Evolutionary conservation across 2,113 vertebrate species (phyloP), one percentile per base, ranked within the genome.

Genomic region (Neogobius melanostomus): DNA sequence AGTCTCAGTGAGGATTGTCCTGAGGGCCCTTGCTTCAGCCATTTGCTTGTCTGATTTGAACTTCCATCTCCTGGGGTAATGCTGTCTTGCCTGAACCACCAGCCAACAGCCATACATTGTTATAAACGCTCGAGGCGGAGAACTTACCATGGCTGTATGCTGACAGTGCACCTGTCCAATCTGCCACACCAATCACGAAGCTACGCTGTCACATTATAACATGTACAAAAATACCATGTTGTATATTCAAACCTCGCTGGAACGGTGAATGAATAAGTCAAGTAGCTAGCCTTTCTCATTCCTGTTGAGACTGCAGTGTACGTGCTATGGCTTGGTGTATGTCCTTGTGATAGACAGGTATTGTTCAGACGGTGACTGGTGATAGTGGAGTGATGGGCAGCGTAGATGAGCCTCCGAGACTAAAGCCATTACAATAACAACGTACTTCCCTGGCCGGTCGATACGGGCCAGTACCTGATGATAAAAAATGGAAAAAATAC

Each of bases 391-490:
- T 70, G 78, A 79, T 54, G 46, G 69, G 42, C 66, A 60, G 64
- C n/a, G 43, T 17, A 48, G 74, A 75, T 49, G 76, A 74, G 60
- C 73, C 75, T 7, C 53, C 48, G 75, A 78, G 60, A 85, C 21
- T 47, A 71, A 84, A 42, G 73, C 61, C 73, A 54, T 80, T 81
- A 78, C 80, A 73, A 75, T 71, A 74, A 72, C 75, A 71, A 72
- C 74, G 47, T 47, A 54, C 61, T 68, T 82, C 52, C 49, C 53
- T 10, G 1, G 62, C 52, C 56, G 60, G 76, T 88, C 79, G 16
- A 85, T 87, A 72, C 52, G 67, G 1, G 57, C 70, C 76, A 72
- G 77, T 82, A 83, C 72, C 66, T 80, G 71, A 51, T 63, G 17
- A 75, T 63, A 28, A 36, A 64, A 56, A 6, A 52, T 50, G 17